These are phyloP conservation scores for Euura saliciscinereae DNA, from an alignment of 1,140 invertebrate species.

Conservation along the genomic window DNA sequence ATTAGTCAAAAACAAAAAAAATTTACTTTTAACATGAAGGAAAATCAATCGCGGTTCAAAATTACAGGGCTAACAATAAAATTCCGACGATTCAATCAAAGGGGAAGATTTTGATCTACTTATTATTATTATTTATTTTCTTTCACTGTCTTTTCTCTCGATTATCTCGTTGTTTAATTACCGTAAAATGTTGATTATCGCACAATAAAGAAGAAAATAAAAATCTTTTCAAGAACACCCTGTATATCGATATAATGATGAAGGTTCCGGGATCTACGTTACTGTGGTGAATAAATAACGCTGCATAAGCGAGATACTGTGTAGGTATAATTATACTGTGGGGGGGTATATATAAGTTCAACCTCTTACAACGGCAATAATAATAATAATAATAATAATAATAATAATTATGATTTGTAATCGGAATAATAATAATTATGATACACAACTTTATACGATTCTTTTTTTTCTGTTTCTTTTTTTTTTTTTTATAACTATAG, in stretches of 20 bases:
- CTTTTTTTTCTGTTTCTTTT: too few relatives aligned
- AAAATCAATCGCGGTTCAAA: too few relatives aligned
- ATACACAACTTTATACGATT: too few relatives aligned
- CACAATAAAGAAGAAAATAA: neutral
- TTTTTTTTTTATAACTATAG: too few relatives aligned
- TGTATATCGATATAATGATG: conserved; percentile 8
- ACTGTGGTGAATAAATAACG: conserved; percentile 53
- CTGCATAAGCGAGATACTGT: conserved; percentile 60
- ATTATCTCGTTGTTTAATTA: too few relatives aligned
- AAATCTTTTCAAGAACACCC: conserved; percentile 4
- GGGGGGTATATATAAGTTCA: conserved; percentile 50
- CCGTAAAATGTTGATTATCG: too few relatives aligned
- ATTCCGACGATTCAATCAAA: too few relatives aligned
- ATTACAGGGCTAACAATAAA: too few relatives aligned
- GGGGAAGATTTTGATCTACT: too few relatives aligned
- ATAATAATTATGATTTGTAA: neutral
- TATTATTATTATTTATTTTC: too few relatives aligned
- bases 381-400: conserved; percentile 2
- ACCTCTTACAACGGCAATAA: conserved; percentile 54
- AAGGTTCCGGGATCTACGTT: conserved; percentile 12
- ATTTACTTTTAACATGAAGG: too few relatives aligned
- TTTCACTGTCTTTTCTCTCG: too few relatives aligned
- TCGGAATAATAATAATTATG: neutral
- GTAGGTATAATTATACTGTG: conserved; percentile 34
- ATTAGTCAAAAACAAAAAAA: neutral